These are phyloP conservation scores for Pelodiscus sinensis DNA, from an alignment of 2,113 vertebrate genomes.

Conservation along the genomic window DNA sequence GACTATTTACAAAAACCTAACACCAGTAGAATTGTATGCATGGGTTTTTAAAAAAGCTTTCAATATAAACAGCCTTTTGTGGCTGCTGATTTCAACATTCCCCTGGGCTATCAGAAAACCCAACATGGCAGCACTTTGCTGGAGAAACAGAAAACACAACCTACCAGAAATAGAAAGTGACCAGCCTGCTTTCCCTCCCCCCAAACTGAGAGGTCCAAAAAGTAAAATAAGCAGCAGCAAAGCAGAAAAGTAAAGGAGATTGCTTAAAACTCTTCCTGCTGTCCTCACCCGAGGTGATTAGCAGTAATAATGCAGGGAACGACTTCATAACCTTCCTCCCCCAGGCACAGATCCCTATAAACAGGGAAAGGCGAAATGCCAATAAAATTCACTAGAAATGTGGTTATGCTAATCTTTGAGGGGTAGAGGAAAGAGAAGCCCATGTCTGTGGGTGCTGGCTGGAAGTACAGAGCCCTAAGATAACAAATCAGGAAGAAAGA, in stretches of 20 bases:
- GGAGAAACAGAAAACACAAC: not conserved
- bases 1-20: not conserved
- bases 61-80: not conserved
- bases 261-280: not conserved
- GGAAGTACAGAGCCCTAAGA: not conserved
- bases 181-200: not conserved
- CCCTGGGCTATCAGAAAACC: not conserved
- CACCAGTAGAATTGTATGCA: not conserved
- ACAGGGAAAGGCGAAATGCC: not conserved
- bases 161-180: not conserved
- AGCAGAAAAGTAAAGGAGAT: not conserved
- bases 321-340: not conserved
- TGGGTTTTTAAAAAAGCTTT: not conserved
- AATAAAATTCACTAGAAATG: not conserved
- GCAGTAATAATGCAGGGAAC: not conserved
- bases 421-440: not conserved
- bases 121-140: not conserved
- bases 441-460: not conserved
- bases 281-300: not conserved
- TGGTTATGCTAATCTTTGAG: not conserved
- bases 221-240: not conserved
- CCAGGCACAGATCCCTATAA: not conserved
- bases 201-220: not conserved
- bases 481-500: not conserved
- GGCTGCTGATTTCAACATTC: not conserved